Evolutionary conservation across 2,113 vertebrate species (phyloP), one percentile per base, ranked within the genome.

Genomic region (Camelus dromedarius): DNA sequence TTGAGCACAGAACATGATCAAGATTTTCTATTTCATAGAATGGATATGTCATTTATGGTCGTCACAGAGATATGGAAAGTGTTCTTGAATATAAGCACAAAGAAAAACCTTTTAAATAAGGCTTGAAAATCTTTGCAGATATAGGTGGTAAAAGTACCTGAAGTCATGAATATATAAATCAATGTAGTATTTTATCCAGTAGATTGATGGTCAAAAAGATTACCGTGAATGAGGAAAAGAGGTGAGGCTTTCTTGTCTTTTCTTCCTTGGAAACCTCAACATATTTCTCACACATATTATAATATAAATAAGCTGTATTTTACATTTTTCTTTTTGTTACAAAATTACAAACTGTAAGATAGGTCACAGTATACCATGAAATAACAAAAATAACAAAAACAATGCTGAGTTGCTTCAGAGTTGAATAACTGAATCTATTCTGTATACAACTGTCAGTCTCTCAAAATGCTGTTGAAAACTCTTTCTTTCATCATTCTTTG

Each of bases 101-200:
- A 50, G 38, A 28, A 84, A 89, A 62, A 2, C 7, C 14, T 67
- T 56, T 58, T 38, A 18, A 50, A 67, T 30, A 58, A 42, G 20
- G 20, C 35, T 92, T 18, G 38, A 92, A 92, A 75, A 69, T 60
- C 28, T 77, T 83, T 70, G 12, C 2, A 8, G 64, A 66, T 28
- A 6, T 38, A 79, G 19, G 19, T 80, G 6, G 32, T 26, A 81
- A 80, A n/a, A 50, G 50, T 70, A 90, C 10, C 11, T 26, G 20
- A 90, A 86, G 73, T 52, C 54, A 86, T 35, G 38, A 90, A 86
- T 30, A 70, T n/a, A 62, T 50, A 60, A 52, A 85, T 94, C 26
- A 85, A 85, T 79, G 11, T 42, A n/a, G 72, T 38, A 54, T 38
- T 90, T 84, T 58, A 90, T 79, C 28, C 22, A 72, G 30, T 48